Percentiles rank a stretch among this genome's conserved stretches.
phyloP scores from a whole-genome alignment of 1,140 invertebrate genomes.

The Macrosteles quadrilineatus region DNA sequence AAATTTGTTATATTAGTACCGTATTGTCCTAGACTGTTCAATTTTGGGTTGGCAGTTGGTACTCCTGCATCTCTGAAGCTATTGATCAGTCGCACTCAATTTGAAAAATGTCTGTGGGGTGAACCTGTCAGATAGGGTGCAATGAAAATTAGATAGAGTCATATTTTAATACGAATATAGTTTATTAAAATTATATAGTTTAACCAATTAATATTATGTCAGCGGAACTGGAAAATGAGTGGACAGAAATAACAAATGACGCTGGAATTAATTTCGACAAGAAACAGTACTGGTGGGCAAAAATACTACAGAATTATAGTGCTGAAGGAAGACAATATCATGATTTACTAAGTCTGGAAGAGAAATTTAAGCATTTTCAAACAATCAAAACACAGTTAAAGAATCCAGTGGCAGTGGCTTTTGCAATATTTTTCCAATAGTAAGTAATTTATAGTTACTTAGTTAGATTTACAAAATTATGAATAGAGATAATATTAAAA shows the following conservation, averaged over 20 bases:
- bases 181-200: background rate
- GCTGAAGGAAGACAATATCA: conserved; percentile 43
- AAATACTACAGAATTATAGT: conserved; percentile 36
- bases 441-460: conserved; percentile 41
- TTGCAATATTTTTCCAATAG: conserved; percentile 54
- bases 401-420: conserved; percentile 46
- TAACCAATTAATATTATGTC: background rate
- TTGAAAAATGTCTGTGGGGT: background rate
- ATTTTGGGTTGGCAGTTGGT: no score
- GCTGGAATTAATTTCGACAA: conserved; percentile 6
- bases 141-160: background rate
- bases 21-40: no score
- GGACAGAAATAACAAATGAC: conserved; percentile 4
- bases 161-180: background rate
- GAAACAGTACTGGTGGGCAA: conserved; percentile 37
- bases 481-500: no score
- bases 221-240: background rate
- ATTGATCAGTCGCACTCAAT: background rate
- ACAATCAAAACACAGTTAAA: conserved; percentile 45
- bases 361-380: conserved; percentile 49
- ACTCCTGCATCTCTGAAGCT: background rate
- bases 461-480: no score
- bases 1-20: no score
- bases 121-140: background rate
- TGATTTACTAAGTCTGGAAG: conserved; percentile 46